phyloP scores from a whole-genome alignment of 1,140 invertebrate genomes.

The Eriosoma lanigerum region DNA sequence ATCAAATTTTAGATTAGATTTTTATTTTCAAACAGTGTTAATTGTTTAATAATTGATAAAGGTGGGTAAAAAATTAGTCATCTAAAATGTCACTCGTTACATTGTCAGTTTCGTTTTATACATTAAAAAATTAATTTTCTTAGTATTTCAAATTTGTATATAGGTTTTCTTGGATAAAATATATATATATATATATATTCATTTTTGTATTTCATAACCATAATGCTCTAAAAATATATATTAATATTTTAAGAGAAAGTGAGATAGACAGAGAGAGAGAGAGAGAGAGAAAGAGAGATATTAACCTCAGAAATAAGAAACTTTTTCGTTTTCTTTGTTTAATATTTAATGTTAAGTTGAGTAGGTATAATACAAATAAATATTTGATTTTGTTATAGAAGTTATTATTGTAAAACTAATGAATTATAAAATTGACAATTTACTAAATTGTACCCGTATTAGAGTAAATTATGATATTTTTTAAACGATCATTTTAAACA shows the following conservation, averaged over 20 bases:
- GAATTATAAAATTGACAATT: not conserved
- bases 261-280: too few relatives aligned
- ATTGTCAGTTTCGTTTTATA: too few relatives aligned
- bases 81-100: too few relatives aligned
- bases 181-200: not conserved
- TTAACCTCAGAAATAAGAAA: not conserved
- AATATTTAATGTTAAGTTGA: conserved; percentile 8
- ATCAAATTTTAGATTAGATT: too few relatives aligned
- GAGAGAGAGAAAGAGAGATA: not conserved
- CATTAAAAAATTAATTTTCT: too few relatives aligned
- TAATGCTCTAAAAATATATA: not conserved
- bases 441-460: not conserved
- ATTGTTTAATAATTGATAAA: too few relatives aligned
- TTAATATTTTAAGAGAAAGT: not conserved
- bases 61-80: too few relatives aligned
- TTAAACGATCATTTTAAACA: too few relatives aligned
- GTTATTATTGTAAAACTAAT: not conserved
- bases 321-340: conserved; percentile 13
- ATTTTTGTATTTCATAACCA: not conserved
- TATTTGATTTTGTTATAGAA: conserved; percentile 5
- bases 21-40: too few relatives aligned
- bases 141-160: too few relatives aligned
- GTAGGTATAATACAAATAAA: not conserved
- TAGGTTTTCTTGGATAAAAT: too few relatives aligned
- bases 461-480: not conserved